Evolutionary conservation across 2,113 vertebrate genomes (phyloP).

Genomic region (Gambusia holbrooki): DNA sequence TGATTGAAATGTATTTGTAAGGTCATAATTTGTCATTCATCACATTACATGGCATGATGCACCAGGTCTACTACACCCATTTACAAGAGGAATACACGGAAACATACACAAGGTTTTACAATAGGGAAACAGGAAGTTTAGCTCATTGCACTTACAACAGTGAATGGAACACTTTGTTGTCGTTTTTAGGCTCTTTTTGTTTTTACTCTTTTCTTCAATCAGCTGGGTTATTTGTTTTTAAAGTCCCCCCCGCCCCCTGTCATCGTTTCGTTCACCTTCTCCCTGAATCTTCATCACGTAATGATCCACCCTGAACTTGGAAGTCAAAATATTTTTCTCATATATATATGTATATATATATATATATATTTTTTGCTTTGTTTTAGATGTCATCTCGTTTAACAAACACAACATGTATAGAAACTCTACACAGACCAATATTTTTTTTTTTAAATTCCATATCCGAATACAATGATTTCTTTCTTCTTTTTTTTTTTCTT

Average conservation of each 20-base stretch:
- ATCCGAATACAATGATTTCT: conserved; percentile 75
- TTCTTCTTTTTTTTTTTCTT: conserved; percentile 28
- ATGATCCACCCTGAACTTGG: conserved; percentile 56
- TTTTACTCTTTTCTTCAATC: conserved; percentile 48
- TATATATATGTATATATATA: conserved; percentile 18
- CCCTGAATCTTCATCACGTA: conserved; percentile 19
- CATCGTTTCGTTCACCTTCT: conserved; percentile 46
- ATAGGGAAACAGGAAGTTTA: conserved; percentile 89
- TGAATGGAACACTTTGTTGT: conserved; percentile 80
- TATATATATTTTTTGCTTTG: conserved; percentile 49
- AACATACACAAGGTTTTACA: conserved; percentile 95
- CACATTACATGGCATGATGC: conserved; percentile 95
- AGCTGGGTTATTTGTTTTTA: conserved; percentile 44
- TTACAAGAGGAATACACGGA: conserved; percentile 93
- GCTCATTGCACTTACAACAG: conserved; percentile 92
- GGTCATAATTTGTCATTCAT: conserved; percentile 89
- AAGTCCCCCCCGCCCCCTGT: conserved; percentile 5
- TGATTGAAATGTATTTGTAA: conserved; percentile 92
- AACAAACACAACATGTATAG: conserved; percentile 85
- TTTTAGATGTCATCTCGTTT: conserved; percentile 69
- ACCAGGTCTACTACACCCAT: conserved; percentile 93
- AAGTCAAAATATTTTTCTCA: conserved; percentile 65
- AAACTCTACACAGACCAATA: conserved; percentile 81
- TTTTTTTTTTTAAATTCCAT: conserved; percentile 45
- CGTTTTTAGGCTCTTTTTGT: conserved; percentile 76